phyloP scores from a whole-genome alignment of 2,797 vertebrate species.

The Phrynocephalus guinanensis region DNA sequence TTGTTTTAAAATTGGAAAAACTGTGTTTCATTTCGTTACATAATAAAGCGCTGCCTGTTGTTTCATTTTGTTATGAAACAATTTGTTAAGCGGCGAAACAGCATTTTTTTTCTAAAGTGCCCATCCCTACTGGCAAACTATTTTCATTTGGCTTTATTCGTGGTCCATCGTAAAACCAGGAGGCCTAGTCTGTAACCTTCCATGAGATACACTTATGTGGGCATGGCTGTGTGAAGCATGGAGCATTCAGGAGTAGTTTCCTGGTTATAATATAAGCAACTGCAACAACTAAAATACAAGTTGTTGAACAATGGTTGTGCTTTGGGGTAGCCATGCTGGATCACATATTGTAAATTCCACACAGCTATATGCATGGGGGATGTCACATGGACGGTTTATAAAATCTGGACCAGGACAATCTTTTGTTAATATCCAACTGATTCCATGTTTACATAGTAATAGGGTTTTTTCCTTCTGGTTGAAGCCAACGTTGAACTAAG shows the following conservation, averaged over 20 bases:
- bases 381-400: neutral
- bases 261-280: neutral
- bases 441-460: constrained; percentile 58
- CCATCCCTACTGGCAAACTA: neutral
- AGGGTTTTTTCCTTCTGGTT: constrained; percentile 36
- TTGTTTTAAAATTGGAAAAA: no score
- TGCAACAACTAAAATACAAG: neutral
- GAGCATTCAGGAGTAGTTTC: neutral
- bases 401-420: neutral
- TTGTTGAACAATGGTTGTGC: neutral
- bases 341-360: neutral
- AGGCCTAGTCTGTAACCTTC: neutral
- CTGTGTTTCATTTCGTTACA: no score
- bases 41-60: no score
- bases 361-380: neutral
- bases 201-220: neutral
- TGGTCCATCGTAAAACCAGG: constrained; percentile 56
- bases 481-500: constrained; percentile 48
- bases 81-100: no score
- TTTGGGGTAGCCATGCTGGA: neutral
- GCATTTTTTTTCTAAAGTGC: no score
- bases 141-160: constrained; percentile 33
- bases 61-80: no score
- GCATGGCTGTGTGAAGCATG: neutral
- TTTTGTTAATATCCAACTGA: constrained; percentile 53